Evolutionary conservation across 2,113 vertebrate genomes (phyloP).

Genomic region (Archilochus colubris): DNA sequence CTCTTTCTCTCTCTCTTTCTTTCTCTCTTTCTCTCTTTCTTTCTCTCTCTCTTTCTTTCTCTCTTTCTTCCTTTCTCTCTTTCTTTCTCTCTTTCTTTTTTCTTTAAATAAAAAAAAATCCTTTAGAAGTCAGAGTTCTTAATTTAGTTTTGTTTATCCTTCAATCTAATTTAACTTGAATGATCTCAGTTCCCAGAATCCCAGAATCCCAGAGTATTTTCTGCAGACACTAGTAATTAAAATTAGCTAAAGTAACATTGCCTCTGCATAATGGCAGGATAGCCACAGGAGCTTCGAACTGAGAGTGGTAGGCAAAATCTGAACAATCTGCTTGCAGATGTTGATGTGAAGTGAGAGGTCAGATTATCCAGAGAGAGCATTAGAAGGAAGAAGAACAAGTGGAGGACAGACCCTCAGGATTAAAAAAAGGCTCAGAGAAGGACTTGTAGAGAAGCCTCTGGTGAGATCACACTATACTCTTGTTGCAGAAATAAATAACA

Average conservation of each 20-base stretch:
- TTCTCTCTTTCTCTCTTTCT: too few species aligned
- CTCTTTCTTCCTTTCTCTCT: too few species aligned
- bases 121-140: background rate
- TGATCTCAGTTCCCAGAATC: background rate
- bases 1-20: too few species aligned
- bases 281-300: background rate
- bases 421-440: background rate
- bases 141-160: conserved; percentile 29
- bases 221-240: conserved; percentile 1
- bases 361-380: background rate
- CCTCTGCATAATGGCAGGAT: background rate
- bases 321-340: background rate
- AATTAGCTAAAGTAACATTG: background rate
- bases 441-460: background rate
- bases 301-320: background rate
- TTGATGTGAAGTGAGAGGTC: background rate
- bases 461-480: background rate
- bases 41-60: too few species aligned
- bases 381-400: background rate
- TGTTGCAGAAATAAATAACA: background rate
- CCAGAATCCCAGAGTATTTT: conserved; percentile 9
- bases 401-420: background rate
- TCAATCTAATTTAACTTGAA: background rate
- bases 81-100: too few species aligned
- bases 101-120: too few species aligned